These are phyloP conservation scores for Hetaerina titia DNA, from an alignment of 2,888 invertebrate genomes.

Conservation along the genomic window DNA sequence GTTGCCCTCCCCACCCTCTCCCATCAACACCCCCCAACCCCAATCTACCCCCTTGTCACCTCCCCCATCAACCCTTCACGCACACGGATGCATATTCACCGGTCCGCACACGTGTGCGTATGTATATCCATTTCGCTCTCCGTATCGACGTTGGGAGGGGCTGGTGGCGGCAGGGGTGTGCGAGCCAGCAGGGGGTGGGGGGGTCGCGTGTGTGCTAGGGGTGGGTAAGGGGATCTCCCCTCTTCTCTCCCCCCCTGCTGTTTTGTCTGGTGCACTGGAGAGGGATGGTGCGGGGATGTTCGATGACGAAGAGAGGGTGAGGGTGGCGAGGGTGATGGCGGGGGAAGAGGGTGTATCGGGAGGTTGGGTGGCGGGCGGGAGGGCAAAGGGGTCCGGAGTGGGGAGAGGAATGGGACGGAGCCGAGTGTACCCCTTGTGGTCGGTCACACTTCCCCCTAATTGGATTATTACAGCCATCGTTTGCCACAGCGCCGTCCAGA, in stretches of 20 bases:
- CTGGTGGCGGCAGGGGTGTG: too few relatives aligned
- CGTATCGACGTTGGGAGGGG: neutral
- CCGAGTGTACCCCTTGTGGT: neutral
- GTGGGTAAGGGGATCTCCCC: too few relatives aligned
- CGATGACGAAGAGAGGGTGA: neutral
- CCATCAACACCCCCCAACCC: neutral
- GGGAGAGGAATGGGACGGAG: neutral
- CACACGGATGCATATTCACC: neutral
- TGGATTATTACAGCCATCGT: conserved; percentile 66
- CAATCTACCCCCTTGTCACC: neutral
- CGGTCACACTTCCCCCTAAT: conserved; percentile 63
- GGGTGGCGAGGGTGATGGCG: too few relatives aligned
- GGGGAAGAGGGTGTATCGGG: too few relatives aligned
- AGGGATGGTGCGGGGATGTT: neutral
- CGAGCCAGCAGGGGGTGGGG: too few relatives aligned
- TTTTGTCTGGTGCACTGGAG: too few relatives aligned
- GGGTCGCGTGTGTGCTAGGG: too few relatives aligned
- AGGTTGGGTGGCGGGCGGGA: neutral
- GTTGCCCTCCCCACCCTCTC: neutral
- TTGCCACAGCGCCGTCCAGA: conserved; percentile 57
- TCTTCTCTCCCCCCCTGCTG: too few relatives aligned
- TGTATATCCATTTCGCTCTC: neutral
- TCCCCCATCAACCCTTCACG: conserved; percentile 45
- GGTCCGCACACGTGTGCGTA: neutral
- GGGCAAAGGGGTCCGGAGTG: neutral